Evolutionary conservation across 2,113 vertebrate genomes (phyloP).

Genomic region (Lasiurus borealis): DNA sequence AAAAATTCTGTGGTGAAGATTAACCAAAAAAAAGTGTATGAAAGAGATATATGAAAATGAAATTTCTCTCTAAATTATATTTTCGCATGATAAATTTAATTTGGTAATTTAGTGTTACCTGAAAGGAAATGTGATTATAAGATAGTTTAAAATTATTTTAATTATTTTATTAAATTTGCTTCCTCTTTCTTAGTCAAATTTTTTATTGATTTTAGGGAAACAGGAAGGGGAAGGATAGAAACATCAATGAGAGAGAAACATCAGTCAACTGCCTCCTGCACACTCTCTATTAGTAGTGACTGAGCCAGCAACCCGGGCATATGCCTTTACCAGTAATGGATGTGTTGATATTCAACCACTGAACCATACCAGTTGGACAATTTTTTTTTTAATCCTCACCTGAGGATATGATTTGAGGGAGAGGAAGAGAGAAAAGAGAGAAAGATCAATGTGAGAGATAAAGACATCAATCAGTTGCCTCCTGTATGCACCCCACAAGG

Average conservation of each 20-base stretch:
- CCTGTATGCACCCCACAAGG: background rate
- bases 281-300: too few relatives aligned
- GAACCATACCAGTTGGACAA: too few relatives aligned
- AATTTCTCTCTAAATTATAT: conserved; percentile 29
- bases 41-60: background rate
- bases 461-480: background rate
- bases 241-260: too few relatives aligned
- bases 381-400: background rate
- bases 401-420: background rate
- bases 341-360: too few relatives aligned
- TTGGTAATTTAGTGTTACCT: conserved; percentile 16
- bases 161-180: conserved; percentile 16
- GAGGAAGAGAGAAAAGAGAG: too few relatives aligned
- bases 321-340: too few relatives aligned
- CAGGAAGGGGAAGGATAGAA: background rate
- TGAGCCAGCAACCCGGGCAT: too few relatives aligned
- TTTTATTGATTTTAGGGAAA: background rate
- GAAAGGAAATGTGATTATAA: conserved; percentile 22
- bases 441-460: background rate
- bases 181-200: conserved; percentile 32
- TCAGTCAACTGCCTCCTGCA: background rate
- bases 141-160: conserved; percentile 12
- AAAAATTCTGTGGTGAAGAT: too few relatives aligned
- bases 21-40: background rate
- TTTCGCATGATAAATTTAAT: conserved; percentile 15